Evolutionary conservation across 2,113 vertebrate species (phyloP), one percentile per base, ranked within the genome.

Genomic region (Typhlomys cinereus): DNA sequence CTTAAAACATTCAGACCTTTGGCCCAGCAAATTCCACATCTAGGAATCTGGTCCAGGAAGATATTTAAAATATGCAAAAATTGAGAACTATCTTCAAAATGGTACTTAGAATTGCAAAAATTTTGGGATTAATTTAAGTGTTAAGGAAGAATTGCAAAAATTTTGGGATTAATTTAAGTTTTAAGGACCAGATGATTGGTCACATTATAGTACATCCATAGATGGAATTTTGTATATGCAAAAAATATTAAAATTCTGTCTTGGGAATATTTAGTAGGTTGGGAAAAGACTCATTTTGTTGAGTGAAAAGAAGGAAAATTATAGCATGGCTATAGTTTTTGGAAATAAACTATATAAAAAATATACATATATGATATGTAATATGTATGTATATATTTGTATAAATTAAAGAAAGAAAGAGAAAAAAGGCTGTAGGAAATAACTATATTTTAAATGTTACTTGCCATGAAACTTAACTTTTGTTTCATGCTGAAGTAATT

Each of bases 1-100:
- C 84, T 95, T 66, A 36, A 64, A 76, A 86, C 64, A 25, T 85
- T 78, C 36, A 86, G 13, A 70, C 34, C 23, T 74, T 83, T 69
- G 52, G 69, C 34, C 17, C 34, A 70, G 46, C 61, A 92, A 76
- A 61, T 90, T 94, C 61, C 31, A 86, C n/a, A 46, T 59, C n/a
- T 73, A 78, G 62, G 67, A 81, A 81, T 39, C 48, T 48, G 52
- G 27, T 48, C 52, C 46, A 90, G 76, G 66, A 90, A 92, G 92
- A 78, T 95, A 90, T 81, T 66, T 57, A 36, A 84, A 88, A 70
- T 3, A 91, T 44, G 62, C 44, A 85, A 85, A 34, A 69, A 81
- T 81, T 46, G 70, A 84, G 41, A 81, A 75, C 67, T 62, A 90
- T 74, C 41, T 67, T 27, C 80, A 57, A 83, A 4, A 31, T 73